A percentile compares a stretch with the other conserved stretches of the same genome.
These are phyloP conservation scores for Galaxea fascicularis DNA, from an alignment of 92 coral and sea anemone genomes.

Conservation along the genomic window DNA sequence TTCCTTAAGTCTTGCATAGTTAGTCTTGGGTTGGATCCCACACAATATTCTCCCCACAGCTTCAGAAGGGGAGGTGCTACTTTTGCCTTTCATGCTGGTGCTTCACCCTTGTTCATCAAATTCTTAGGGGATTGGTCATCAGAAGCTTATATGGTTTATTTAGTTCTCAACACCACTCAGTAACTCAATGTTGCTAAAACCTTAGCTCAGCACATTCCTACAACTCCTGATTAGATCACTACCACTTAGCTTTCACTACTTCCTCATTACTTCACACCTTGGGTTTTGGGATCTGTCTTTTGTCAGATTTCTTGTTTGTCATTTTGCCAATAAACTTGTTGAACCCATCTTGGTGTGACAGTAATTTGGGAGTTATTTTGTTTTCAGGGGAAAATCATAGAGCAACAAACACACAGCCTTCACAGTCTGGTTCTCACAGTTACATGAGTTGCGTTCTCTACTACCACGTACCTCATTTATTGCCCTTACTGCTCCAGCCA, in stretches of 20 bases:
- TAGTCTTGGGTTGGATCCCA: constrained; percentile 23
- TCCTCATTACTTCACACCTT: constrained; percentile 16
- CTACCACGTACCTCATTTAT: too few relatives aligned
- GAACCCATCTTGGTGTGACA: too few relatives aligned
- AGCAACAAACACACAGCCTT: too few relatives aligned
- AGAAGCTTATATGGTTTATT: constrained; percentile 9
- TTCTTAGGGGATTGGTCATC: constrained; percentile 25
- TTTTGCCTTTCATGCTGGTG: constrained; percentile 17
- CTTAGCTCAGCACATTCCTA: constrained; percentile 20
- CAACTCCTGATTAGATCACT: neutral
- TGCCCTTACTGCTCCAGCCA: too few relatives aligned
- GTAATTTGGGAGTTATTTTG: too few relatives aligned
- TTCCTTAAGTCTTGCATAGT: constrained; percentile 23
- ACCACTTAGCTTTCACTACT: neutral
- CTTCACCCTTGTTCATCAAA: constrained; percentile 2
- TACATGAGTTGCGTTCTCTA: too few relatives aligned
- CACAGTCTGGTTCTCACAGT: too few relatives aligned
- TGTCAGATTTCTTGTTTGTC: neutral
- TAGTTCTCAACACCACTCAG: constrained; percentile 14
- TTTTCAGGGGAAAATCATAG: too few relatives aligned
- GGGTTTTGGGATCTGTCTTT: neutral
- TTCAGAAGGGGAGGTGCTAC: constrained; percentile 25
- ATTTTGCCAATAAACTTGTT: too few relatives aligned
- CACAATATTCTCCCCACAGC: constrained; percentile 28
- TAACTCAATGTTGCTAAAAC: constrained; percentile 17